Evolutionary conservation across 1,140 invertebrate genomes (phyloP), one percentile per base, ranked within the genome.

Genomic region (Ceratosolen solmsi): DNA sequence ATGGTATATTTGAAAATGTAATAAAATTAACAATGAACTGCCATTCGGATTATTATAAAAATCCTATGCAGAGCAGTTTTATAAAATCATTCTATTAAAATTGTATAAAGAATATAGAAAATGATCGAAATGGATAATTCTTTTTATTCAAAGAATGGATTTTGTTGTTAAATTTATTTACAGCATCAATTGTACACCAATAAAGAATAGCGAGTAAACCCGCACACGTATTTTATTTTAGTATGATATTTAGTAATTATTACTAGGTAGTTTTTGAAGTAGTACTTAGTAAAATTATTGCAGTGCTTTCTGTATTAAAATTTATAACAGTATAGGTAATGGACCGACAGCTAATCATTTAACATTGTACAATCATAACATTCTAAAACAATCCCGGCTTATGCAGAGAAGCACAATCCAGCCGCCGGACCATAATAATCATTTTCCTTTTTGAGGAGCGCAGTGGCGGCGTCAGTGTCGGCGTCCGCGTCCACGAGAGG

Each of bases 341-440:
- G 4, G 33, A 15, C 41, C 15, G 27, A 71, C 49, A 49, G 13
- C 41, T 71, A 27, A 71, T 71, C n/a, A 54, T 36, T 73, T 76
- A 76, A 41, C 73, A 27, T 63, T 60, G 54, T 27, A 60, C 20
- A 60, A 60, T 60, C 54, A 27, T 60, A 60, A 63, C 7, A 41
- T 76, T 46, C 46, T 33, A 38, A 70, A 78, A 38, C 22, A 70
- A 79, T 70, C 33, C 17, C 0, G 27, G 36, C 46, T 54, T 15
- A 20, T 38, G 22, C 2, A 17, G 70, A 49, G 70, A n/a, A 22
- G 41, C 25, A 30, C 2, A 49, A 17, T 71, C 38, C 38, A 30
- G 9, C n/a, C 36, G 20, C 5, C 13, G 36, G 70, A 41, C 41
- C 41, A 30, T 17, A 73, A 80, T 80, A 80, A 80, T 68, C 8